Conservation (phyloP, 23 tunicate species). For the Halocynthia aurantium region DNA sequence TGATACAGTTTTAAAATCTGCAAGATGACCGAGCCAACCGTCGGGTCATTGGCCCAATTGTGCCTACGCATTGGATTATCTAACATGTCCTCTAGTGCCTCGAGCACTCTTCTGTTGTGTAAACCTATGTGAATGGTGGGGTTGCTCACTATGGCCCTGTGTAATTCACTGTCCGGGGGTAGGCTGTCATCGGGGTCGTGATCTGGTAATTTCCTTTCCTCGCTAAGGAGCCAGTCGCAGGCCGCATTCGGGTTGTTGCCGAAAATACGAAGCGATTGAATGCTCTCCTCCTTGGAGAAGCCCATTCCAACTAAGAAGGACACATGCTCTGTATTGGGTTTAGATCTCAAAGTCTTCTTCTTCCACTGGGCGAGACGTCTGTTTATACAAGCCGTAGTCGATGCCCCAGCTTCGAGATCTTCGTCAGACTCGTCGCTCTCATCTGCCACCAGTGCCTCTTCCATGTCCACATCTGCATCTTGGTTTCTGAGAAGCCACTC, state of each 20-base stretch:
- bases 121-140: conserved; percentile 88
- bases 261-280: conserved; percentile 38
- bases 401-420: neutral
- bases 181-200: conserved; percentile 49
- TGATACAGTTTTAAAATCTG: conserved; percentile 85
- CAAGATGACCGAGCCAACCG: conserved; percentile 83
- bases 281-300: conserved; percentile 50
- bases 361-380: conserved; percentile 2
- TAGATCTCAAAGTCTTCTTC: conserved; percentile 23
- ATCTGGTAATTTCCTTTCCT: conserved; percentile 27
- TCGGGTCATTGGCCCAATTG: conserved; percentile 92
- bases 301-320: conserved; percentile 65
- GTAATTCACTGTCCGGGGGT: conserved; percentile 56
- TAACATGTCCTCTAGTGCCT: conserved; percentile 90
- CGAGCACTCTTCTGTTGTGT: conserved; percentile 79
- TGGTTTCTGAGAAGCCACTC: conserved; percentile 66
- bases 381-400: neutral
- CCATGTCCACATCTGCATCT: conserved; percentile 3
- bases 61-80: conserved; percentile 88
- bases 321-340: conserved; percentile 66
- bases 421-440: conserved; percentile 14
- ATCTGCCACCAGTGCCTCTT: neutral
- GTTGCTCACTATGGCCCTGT: conserved; percentile 62
- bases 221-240: conserved; percentile 80
- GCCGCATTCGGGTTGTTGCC: conserved; percentile 73